Evolutionary conservation across 2,797 vertebrate genomes (phyloP), one percentile per base, ranked within the genome.

Genomic region (Falco berigora): DNA sequence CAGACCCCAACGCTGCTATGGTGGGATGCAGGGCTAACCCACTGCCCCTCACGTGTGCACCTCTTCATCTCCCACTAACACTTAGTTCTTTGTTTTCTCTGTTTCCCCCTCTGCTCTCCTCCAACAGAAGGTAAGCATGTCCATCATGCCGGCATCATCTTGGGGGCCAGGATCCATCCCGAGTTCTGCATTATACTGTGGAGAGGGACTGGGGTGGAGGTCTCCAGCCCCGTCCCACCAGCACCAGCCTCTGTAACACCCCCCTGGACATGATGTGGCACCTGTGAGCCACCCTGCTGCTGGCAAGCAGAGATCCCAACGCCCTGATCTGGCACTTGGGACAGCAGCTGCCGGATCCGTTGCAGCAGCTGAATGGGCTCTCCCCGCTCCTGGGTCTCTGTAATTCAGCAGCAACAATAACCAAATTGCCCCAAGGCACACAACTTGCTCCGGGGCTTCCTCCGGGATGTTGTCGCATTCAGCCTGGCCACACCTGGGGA

Each of bases 61-160:
- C 38, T 78, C 69, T 53, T 75, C 34, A 32, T 23, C 13, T 25
- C 32, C 10, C 19, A 7, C 34, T 96, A 85, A 95, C 52, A 72
- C 73, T 32, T 46, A 5, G 0, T 62, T 78, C 36, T 94, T 61
- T 91, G 12, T 86, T 72, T 94, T 90, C 67, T 86, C 79, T 94
- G 7, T 85, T 38, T 87, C 14, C 53, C 55, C 9, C 19, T 95
- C 63, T 78, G 77, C 83, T 94, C 34, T 64, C 34, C 20, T 93
- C 73, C 83, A 36, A 95, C 90, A 97, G 97, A 97, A 97, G 97
- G 97, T 97, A 94, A 94, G 94, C 28, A 0, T 14, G 3, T 69
- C 50, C 2, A 0, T 79, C 49, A 0, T 18, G n/a, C 85, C 58
- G 67, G 20, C 75, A 38, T 67, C 79, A 32, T 23, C 50, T 1